Evolutionary conservation across 37 sponge, comb jelly and placozoan genomes (phyloP).

Genomic region (Spongia lamella): DNA sequence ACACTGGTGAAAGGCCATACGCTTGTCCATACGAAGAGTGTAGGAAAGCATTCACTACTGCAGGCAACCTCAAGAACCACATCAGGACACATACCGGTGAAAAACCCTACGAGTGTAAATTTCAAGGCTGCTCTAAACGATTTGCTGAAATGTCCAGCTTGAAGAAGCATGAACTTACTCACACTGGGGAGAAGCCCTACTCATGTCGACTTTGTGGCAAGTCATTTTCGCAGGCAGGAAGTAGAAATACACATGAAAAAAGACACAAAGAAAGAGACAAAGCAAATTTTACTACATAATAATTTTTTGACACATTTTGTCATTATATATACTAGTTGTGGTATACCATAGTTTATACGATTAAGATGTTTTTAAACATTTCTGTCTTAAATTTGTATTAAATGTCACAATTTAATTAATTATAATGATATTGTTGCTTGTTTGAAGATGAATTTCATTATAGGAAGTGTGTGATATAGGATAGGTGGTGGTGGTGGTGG

Average conservation of each 20-base stretch:
- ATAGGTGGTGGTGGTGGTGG: too few relatives aligned
- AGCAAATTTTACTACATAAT: not conserved
- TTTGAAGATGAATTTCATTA: too few relatives aligned
- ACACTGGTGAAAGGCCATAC: constrained; percentile 81
- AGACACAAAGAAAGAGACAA: constrained; percentile 60
- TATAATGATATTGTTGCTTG: too few relatives aligned
- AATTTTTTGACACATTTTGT: too few relatives aligned
- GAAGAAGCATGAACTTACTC: constrained; percentile 84
- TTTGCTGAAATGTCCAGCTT: constrained; percentile 90
- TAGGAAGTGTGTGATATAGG: too few relatives aligned
- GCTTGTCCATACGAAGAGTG: constrained; percentile 79
- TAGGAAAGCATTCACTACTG: constrained; percentile 80
- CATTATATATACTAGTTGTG: too few relatives aligned
- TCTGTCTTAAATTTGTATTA: too few relatives aligned
- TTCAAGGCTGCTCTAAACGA: constrained; percentile 61
- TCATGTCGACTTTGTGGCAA: constrained; percentile 78
- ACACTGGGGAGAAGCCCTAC: constrained; percentile 85
- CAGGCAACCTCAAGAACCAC: constrained; percentile 85
- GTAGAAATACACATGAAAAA: constrained; percentile 77
- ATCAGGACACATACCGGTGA: constrained; percentile 88
- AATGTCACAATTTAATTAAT: too few relatives aligned
- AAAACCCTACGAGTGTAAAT: constrained; percentile 78
- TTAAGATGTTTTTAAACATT: too few relatives aligned
- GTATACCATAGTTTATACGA: too few relatives aligned
- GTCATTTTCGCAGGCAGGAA: constrained; percentile 81